Evolutionary conservation across 2,113 vertebrate genomes (phyloP).

Genomic region (Tachysurus vachellii): DNA sequence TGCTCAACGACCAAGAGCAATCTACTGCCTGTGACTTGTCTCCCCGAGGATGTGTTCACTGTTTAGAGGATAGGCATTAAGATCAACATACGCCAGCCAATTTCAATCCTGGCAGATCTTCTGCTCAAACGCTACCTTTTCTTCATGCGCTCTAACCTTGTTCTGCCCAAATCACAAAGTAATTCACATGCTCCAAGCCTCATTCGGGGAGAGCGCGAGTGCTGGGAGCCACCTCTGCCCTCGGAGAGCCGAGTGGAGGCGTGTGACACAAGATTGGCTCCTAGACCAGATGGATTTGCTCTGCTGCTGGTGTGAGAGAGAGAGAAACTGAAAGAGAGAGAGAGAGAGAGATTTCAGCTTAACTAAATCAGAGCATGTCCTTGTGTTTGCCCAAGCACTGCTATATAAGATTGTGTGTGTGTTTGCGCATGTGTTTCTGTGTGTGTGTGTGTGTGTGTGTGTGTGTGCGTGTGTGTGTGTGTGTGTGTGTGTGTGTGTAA

Average conservation of each 20-base stretch:
- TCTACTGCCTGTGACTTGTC: neutral
- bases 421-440: neutral
- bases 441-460: constrained; percentile 18
- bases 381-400: constrained; percentile 28
- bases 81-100: constrained; percentile 36
- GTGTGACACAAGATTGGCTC: constrained; percentile 43
- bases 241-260: constrained; percentile 28
- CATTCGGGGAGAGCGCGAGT: constrained; percentile 13
- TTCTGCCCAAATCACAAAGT: constrained; percentile 46
- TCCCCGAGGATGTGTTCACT: constrained; percentile 31
- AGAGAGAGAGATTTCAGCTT: constrained; percentile 27
- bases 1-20: neutral
- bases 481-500: constrained; percentile 9
- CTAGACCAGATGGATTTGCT: constrained; percentile 49
- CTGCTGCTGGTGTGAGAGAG: constrained; percentile 23
- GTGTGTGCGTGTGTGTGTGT: constrained; percentile 11
- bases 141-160: constrained; percentile 42
- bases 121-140: constrained; percentile 17
- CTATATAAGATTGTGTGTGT: constrained; percentile 11
- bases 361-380: constrained; percentile 45
- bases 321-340: neutral
- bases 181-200: constrained; percentile 49
- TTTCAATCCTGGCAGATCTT: constrained; percentile 31
- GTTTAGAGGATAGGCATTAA: constrained; percentile 34
- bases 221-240: constrained; percentile 45